phyloP scores from a whole-genome alignment of 2,113 vertebrate genomes.

The Cyanoliseus patagonus region DNA sequence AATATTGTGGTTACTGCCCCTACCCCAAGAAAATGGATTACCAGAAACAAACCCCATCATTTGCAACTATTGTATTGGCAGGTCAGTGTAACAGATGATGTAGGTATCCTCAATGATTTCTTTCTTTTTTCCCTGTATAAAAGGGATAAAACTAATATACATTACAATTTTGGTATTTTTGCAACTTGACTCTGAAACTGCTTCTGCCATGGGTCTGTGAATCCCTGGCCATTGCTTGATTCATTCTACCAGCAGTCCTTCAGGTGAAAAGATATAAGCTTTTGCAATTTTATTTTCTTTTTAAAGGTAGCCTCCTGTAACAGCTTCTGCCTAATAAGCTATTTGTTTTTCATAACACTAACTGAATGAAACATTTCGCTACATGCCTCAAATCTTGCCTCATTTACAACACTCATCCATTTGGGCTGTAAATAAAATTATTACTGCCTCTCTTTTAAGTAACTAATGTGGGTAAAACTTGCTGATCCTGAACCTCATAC shows the following conservation, averaged over 20 bases:
- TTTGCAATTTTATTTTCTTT: neutral
- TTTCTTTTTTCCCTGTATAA: neutral
- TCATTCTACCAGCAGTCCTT: neutral
- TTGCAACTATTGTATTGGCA: neutral
- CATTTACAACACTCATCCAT: neutral
- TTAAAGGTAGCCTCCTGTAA: neutral
- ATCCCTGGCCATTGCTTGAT: neutral
- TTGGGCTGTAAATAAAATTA: neutral
- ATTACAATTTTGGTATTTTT: accelerated
- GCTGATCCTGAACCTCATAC: neutral
- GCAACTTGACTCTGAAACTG: neutral
- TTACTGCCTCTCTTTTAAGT: neutral
- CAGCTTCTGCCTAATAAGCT: neutral
- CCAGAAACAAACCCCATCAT: neutral
- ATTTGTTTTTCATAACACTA: neutral
- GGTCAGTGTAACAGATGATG: neutral
- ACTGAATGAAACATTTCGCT: neutral
- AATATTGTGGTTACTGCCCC: neutral
- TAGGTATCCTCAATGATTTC: neutral
- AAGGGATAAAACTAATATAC: neutral
- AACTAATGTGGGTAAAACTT: neutral
- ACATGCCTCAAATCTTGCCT: neutral
- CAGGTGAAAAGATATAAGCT: neutral
- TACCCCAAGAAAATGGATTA: neutral
- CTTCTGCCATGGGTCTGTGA: neutral